phyloP scores from a whole-genome alignment of 2,113 vertebrate genomes.

The Caloenas nicobarica region DNA sequence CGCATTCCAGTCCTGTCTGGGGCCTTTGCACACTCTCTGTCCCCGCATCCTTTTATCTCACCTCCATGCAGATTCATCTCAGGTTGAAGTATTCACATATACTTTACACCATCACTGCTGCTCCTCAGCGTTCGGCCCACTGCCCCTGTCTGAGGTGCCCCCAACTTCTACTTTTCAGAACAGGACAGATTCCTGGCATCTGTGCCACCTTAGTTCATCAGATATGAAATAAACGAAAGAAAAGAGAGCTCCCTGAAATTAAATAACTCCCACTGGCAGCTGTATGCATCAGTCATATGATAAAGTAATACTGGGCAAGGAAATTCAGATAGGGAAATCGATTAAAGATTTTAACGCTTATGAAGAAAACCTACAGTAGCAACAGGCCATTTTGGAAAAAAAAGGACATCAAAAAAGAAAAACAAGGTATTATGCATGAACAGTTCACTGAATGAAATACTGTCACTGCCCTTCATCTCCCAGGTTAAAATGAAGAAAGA shows the following conservation, averaged over 20 bases:
- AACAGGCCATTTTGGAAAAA: not conserved
- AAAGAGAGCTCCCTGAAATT: constrained; percentile 1
- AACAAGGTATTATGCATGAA: not conserved
- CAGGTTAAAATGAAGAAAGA: not conserved
- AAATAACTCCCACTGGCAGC: not conserved
- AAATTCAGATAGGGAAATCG: not conserved
- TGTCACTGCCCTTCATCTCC: not conserved
- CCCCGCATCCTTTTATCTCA: not conserved
- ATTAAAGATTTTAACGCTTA: not conserved
- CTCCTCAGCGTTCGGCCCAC: not conserved
- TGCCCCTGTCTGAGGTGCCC: not conserved
- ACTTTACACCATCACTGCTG: not conserved
- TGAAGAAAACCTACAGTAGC: not conserved
- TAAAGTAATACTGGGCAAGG: not conserved
- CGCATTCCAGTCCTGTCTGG: not conserved
- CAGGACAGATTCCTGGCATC: not conserved
- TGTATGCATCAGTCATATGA: not conserved
- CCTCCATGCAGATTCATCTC: not conserved
- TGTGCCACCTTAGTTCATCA: not conserved
- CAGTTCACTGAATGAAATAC: not conserved
- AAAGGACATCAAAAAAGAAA: not conserved
- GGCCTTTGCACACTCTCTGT: not conserved
- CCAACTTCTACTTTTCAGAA: not conserved
- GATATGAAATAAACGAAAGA: not conserved
- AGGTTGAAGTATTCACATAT: not conserved